phyloP scores from a whole-genome alignment of 1,140 invertebrate species.

The Saccostrea echinata region DNA sequence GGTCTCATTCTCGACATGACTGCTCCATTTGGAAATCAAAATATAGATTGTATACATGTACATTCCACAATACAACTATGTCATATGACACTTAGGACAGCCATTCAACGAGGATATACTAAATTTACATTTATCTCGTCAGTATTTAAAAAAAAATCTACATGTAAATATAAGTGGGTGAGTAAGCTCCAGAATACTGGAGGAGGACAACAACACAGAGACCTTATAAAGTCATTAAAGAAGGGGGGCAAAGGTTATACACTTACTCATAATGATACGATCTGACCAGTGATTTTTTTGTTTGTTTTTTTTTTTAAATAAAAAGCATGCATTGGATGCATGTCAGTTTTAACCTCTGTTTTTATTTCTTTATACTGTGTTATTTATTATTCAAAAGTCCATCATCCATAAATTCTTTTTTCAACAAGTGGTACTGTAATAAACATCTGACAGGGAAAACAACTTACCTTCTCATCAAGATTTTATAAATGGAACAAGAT shows the following conservation, averaged over 20 bases:
- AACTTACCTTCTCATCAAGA: too few species aligned
- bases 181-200: background rate
- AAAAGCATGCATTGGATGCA: too few species aligned
- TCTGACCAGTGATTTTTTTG: background rate
- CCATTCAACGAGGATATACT: background rate
- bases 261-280: background rate
- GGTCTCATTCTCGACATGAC: background rate
- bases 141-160: slow-evolving; percentile 12
- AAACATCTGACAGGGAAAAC: too few species aligned
- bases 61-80: background rate
- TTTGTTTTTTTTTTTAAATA: background rate
- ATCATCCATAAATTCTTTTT: too few species aligned
- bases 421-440: too few species aligned
- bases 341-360: too few species aligned
- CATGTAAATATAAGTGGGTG: slow-evolving; percentile 21
- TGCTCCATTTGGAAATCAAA: background rate
- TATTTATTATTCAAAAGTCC: too few species aligned
- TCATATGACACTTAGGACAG: background rate
- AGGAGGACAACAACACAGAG: background rate
- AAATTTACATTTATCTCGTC: slow-evolving; percentile 4
- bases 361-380: too few species aligned
- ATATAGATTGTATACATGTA: background rate
- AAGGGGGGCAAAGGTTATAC: background rate
- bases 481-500: too few species aligned
- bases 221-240: background rate